Evolutionary conservation across 2,888 invertebrate species (phyloP), one percentile per base, ranked within the genome.

Genomic region (Cybosia mesomella): DNA sequence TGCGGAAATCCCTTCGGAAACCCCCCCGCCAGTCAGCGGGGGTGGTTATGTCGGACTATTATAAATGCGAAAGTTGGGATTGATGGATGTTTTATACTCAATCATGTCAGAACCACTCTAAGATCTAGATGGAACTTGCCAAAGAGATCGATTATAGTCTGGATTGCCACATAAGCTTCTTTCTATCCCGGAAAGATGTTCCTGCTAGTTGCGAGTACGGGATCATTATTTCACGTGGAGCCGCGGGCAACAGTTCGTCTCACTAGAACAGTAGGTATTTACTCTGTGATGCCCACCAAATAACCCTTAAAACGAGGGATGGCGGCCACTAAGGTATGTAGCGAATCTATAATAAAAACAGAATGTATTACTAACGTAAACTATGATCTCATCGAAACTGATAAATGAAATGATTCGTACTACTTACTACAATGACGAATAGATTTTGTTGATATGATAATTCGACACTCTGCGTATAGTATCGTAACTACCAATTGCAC

Each of bases 331-430:
- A 49, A 49, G n/a, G 5, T 15, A 36, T 39, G n/a, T 43, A 49
- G 32, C 15, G n/a, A 57, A 43, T 58, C 49, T 53, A 59, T 58
- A 59, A 53, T 64, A 70, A 64, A 62, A 68, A 32, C 58, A 58
- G 64, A 66, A 62, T 64, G 49, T 28, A 34, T 63, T 2, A 36
- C 15, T n/a, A 24, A 11, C 57, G 61, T 64, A 74, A 70, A 73
- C 71, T 77, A 75, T 79, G 77, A 70, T 69, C 64, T 80, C 75
- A 75, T 75, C 66, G 61, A 67, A 66, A 67, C 61, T 59, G 36
- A 22, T 60, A 67, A 69, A 67, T 58, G 28, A 39, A 67, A 73
- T 66, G 60, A 54, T 66, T 77, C 53, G 60, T 43, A 57, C 65
- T 64, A 61, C 53, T 58, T 43, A 57, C 65, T 66, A 61, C 64